Conservation (phyloP, 2,888 invertebrate species). For the Lucinisca nassula region DNA sequence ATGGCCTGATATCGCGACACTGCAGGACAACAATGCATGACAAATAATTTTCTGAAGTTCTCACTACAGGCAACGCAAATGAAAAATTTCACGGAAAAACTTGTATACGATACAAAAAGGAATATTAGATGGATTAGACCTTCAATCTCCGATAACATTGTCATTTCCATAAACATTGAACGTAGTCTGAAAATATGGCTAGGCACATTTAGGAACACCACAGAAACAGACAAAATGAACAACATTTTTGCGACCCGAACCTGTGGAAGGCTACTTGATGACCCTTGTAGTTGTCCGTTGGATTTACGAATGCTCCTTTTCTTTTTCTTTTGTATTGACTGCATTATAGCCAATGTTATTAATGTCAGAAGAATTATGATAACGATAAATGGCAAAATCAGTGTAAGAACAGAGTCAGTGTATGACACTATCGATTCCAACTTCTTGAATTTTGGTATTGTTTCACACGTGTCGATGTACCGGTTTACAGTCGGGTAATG, state of each 20-base stretch:
- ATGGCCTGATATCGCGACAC: background rate
- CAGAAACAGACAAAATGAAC: slow-evolving; percentile 68
- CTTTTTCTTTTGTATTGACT: slow-evolving; percentile 68
- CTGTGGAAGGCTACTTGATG: slow-evolving; percentile 63
- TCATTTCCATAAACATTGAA: slow-evolving; percentile 49
- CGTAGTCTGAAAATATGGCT: slow-evolving; percentile 73
- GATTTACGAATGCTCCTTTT: slow-evolving; percentile 51
- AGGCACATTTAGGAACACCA: slow-evolving; percentile 70
- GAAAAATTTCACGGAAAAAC: slow-evolving; percentile 73
- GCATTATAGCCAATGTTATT: slow-evolving; percentile 67
- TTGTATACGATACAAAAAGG: slow-evolving; percentile 71
- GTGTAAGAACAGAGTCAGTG: slow-evolving; percentile 68
- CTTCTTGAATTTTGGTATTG: slow-evolving; percentile 20
- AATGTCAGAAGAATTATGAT: slow-evolving; percentile 66
- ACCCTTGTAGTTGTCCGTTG: slow-evolving; percentile 7
- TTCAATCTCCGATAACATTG: slow-evolving; percentile 27
- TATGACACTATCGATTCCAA: slow-evolving; percentile 59
- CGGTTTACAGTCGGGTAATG: slow-evolving; percentile 28
- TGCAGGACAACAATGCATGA: slow-evolving; percentile 32
- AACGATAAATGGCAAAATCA: slow-evolving; percentile 67
- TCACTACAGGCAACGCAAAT: slow-evolving; percentile 70
- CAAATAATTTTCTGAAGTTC: slow-evolving; percentile 72
- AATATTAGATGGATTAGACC: slow-evolving; percentile 65
- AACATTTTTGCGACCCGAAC: slow-evolving; percentile 77
- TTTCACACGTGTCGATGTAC: slow-evolving; percentile 45